These are phyloP conservation scores for Cherax destructor DNA, from an alignment of 1,140 invertebrate genomes.

Conservation along the genomic window DNA sequence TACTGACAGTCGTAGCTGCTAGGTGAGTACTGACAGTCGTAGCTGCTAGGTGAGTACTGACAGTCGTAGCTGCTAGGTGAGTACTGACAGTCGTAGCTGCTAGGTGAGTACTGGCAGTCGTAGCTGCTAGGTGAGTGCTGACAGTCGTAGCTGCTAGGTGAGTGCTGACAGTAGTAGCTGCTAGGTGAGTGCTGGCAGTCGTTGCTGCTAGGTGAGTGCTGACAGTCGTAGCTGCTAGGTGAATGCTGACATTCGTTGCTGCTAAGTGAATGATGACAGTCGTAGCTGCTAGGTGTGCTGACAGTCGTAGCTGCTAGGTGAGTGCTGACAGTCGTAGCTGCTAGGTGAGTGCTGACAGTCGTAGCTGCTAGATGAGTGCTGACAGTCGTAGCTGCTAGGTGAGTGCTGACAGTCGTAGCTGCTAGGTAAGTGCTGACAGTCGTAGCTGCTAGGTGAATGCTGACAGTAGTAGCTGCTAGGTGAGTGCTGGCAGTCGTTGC, in stretches of 20 bases:
- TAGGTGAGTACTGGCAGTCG: no score
- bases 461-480: no score
- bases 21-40: background rate
- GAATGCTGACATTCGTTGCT: no score
- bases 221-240: no score
- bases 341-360: slow-evolving; percentile 3
- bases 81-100: background rate
- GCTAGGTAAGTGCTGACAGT: slow-evolving; percentile 5
- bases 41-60: no score
- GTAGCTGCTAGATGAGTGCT: no score
- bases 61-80: slow-evolving; percentile 35
- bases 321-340: background rate
- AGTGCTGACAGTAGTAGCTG: background rate
- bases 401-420: background rate
- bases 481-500: background rate
- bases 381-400: no score
- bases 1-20: background rate
- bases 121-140: slow-evolving; percentile 19
- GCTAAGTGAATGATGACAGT: slow-evolving; percentile 1
- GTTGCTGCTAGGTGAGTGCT: slow-evolving; percentile 25
- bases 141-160: slow-evolving; percentile 1
- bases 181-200: no score
- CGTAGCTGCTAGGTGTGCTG: background rate
- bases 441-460: no score
- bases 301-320: slow-evolving; percentile 1